These are phyloP conservation scores for Noctuana brunneofusca DNA, from an alignment of 2,888 invertebrate genomes.

Conservation along the genomic window DNA sequence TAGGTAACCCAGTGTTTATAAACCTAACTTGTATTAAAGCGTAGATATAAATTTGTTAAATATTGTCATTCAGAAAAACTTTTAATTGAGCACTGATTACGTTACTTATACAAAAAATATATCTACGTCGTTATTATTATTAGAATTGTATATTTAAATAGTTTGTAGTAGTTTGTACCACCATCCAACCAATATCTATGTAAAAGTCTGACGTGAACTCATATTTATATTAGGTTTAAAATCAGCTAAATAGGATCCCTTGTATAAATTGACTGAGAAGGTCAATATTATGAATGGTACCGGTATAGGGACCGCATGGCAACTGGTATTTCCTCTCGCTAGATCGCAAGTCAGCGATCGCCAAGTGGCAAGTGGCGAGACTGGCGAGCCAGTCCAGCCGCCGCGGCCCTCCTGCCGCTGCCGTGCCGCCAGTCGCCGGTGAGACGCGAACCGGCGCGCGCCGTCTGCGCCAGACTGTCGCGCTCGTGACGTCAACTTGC, in stretches of 20 bases:
- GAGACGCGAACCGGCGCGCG: conserved; percentile 79
- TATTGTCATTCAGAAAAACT: too few relatives aligned
- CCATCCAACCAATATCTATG: too few relatives aligned
- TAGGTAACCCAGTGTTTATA: too few relatives aligned
- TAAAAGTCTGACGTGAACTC: not conserved
- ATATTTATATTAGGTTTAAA: conserved; percentile 38
- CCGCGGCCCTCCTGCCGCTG: conserved; percentile 47
- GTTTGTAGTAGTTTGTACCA: too few relatives aligned
- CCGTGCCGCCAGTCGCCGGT: conserved; percentile 64
- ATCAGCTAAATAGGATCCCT: conserved; percentile 64
- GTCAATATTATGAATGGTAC: conserved; percentile 56
- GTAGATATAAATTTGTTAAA: too few relatives aligned
- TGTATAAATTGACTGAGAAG: conserved; percentile 67
- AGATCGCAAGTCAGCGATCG: conserved; percentile 38
- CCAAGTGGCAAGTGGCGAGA: conserved; percentile 43
- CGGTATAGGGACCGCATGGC: conserved; percentile 71
- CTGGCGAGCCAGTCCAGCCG: not conserved
- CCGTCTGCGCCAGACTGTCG: conserved; percentile 62
- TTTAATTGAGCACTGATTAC: too few relatives aligned
- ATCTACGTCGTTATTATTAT: too few relatives aligned
- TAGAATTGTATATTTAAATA: too few relatives aligned
- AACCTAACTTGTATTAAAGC: too few relatives aligned
- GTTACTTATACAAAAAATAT: too few relatives aligned
- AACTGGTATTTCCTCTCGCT: conserved; percentile 71
- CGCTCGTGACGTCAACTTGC: conserved; percentile 73